Conservation (phyloP, 2,888 invertebrate genomes). For the Agonopterix subpropinquella region DNA sequence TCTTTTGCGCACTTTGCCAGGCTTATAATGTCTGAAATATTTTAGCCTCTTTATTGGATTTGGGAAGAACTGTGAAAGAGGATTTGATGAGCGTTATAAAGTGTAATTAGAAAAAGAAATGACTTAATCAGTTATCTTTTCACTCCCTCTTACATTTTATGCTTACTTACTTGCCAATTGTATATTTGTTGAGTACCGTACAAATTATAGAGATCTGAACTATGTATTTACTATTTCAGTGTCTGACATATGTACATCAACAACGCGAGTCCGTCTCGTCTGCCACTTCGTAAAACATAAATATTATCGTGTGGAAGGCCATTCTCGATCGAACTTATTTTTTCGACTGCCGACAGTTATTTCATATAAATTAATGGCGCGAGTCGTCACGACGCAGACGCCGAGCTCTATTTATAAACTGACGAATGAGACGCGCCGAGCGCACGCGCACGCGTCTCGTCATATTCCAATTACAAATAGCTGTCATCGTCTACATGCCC, state of each 20-base stretch:
- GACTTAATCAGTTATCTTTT: neutral
- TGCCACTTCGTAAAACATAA: constrained; percentile 71
- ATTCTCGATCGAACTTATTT: constrained; percentile 70
- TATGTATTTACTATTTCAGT: constrained; percentile 14
- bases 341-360: constrained; percentile 75
- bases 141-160: neutral
- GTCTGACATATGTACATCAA: constrained; percentile 59
- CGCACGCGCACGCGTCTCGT: constrained; percentile 70
- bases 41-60: constrained; percentile 61
- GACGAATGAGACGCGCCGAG: constrained; percentile 73
- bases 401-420: constrained; percentile 72
- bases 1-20: constrained; percentile 51
- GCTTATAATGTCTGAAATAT: constrained; percentile 62
- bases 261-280: constrained; percentile 31
- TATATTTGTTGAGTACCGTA: constrained; percentile 2
- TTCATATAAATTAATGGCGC: constrained; percentile 76
- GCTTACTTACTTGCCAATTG: neutral
- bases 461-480: constrained; percentile 75
- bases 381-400: constrained; percentile 75
- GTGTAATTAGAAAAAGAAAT: constrained; percentile 25
- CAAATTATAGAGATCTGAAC: constrained; percentile 15
- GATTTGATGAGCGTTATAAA: constrained; percentile 51
- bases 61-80: constrained; percentile 50
- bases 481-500: constrained; percentile 65
- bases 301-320: constrained; percentile 71